Base-by-base conservation (phyloP, 2,797 vertebrate species). In the Alcedo atthis region DNA sequence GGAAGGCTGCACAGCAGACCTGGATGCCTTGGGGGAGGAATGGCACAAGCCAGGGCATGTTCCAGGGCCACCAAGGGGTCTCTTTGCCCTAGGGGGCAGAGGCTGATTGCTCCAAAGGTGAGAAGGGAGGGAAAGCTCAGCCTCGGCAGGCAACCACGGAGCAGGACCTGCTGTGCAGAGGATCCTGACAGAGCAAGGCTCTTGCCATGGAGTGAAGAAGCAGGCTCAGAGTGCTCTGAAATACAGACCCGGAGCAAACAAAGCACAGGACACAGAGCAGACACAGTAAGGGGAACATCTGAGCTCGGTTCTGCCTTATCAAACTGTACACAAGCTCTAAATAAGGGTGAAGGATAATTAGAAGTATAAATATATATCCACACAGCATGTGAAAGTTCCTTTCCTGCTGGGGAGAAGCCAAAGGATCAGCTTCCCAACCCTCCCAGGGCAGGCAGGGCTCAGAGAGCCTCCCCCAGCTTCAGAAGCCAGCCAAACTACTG, bases 371-470 rank as follows among this genome's bases (percentile, higher is more conserved):
- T 15, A 51, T 3, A 78, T 12, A 46, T 12, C n/a, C 35, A 10
- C 17, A 40, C 7, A 8, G 18, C 24, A 28, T 8, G 51, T 51
- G 55, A 62, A 88, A 92, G 78, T 75, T 87, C 35, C 87, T 5
- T 15, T 93, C 54, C 71, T 82, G 49, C 54, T 82, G 78, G 78
- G 28, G 26, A 68, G 51, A 87, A 86, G 91, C 61, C 87, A 90
- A 26, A 81, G 74, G 63, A 74, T 64, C 57, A 45, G 54, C 83
- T 91, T 88, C 71, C 75, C 17, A 2, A 53, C 71, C n/a, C 0
- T 5, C 54, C 49, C 43, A 84, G 75, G 49, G 19, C 8, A 46
- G 54, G 71, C 85, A 67, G 16, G 8, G 66, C 67, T 6, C 55
- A 57, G 46, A 62, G 49, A 82, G 67, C n/a, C 1, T n/a, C 20